Conservation (phyloP, 2,113 vertebrate genomes). For the Haemorhous mexicanus region DNA sequence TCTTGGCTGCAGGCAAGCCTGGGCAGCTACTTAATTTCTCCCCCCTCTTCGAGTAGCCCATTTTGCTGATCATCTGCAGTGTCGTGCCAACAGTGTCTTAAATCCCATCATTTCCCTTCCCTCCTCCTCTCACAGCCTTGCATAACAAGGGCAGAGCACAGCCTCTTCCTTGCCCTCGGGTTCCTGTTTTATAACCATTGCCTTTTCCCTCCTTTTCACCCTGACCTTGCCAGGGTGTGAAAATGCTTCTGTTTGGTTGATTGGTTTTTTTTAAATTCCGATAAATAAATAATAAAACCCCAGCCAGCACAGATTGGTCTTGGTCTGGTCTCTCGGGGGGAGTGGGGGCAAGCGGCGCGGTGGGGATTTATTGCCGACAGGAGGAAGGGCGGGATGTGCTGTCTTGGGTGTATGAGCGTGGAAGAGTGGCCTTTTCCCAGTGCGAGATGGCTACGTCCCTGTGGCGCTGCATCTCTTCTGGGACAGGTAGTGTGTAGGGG, state of each 20-base stretch:
- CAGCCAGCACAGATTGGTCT: background rate
- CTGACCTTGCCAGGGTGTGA: conserved; percentile 37
- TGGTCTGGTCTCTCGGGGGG: background rate
- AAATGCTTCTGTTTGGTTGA: conserved; percentile 32
- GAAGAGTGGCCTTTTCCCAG: background rate
- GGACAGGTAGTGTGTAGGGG: background rate
- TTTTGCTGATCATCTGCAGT: conserved; percentile 67
- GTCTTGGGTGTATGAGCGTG: background rate
- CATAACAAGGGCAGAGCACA: background rate
- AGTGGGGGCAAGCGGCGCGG: background rate
- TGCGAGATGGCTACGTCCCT: background rate
- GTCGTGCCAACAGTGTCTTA: conserved; percentile 76
- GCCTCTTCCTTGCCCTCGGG: conserved; percentile 23
- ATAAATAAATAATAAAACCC: conserved; percentile 53
- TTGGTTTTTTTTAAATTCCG: background rate
- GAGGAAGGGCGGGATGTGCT: background rate
- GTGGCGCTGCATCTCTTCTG: background rate
- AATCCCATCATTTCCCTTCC: conserved; percentile 52
- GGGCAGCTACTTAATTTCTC: conserved; percentile 16
- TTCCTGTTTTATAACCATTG: conserved; percentile 41
- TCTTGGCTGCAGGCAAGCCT: conserved; percentile 8
- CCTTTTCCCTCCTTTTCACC: background rate
- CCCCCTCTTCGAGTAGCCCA: background rate
- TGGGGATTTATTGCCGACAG: background rate
- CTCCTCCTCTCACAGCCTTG: conserved; percentile 50